These are phyloP conservation scores for Paramisgurnus dabryanus DNA, from an alignment of 2,113 vertebrate genomes.

Conservation along the genomic window DNA sequence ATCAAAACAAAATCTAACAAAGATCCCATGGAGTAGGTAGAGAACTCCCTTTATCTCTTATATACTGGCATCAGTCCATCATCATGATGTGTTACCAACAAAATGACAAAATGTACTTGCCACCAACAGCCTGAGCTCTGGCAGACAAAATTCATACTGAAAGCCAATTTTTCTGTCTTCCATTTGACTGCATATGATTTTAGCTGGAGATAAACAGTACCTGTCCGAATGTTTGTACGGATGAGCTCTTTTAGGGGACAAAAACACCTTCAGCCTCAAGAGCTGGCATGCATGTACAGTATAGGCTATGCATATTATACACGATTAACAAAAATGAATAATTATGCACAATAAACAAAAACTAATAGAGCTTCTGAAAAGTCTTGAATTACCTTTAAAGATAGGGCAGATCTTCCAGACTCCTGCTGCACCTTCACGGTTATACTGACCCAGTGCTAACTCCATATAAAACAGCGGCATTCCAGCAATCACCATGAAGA, in stretches of 20 bases:
- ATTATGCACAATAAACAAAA: too few species aligned
- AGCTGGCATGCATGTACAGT: not conserved
- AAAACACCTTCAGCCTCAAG: constrained; percentile 20
- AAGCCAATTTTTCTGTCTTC: constrained; percentile 77
- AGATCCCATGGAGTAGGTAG: too few species aligned
- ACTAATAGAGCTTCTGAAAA: too few species aligned
- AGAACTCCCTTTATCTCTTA: not conserved
- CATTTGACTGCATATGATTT: constrained; percentile 64
- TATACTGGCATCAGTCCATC: constrained; percentile 10
- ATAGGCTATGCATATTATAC: too few species aligned
- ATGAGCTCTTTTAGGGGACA: constrained; percentile 12
- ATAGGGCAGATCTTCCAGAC: constrained; percentile 92
- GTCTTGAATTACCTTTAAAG: constrained; percentile 79
- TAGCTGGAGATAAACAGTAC: constrained; percentile 66
- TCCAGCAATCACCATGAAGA: constrained; percentile 90
- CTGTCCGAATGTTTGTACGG: constrained; percentile 54
- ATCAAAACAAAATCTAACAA: too few species aligned
- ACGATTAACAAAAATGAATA: too few species aligned
- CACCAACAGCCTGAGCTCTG: constrained; percentile 39
- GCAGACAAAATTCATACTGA: constrained; percentile 56
- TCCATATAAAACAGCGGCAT: constrained; percentile 95
- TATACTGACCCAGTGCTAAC: constrained; percentile 87
- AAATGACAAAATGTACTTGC: constrained; percentile 46
- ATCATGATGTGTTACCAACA: constrained; percentile 30
- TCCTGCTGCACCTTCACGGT: constrained; percentile 85